Evolutionary conservation across 2,888 invertebrate genomes (phyloP).

Genomic region (Belgica antarctica): DNA sequence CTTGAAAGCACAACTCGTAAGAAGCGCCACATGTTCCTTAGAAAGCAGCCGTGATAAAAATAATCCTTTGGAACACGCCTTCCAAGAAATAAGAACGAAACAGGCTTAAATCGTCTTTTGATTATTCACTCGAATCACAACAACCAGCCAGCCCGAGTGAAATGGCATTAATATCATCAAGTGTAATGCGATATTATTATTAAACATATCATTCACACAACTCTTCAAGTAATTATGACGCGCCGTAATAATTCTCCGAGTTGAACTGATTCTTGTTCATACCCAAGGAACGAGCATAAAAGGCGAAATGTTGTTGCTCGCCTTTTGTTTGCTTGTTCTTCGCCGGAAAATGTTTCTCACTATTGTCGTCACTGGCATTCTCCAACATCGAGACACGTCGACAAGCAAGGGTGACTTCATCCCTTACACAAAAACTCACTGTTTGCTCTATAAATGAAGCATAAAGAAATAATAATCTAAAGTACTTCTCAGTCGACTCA

Average conservation of each 20-base stretch:
- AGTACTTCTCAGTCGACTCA: slow-evolving; percentile 22
- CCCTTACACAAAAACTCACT: neutral
- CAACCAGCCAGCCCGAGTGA: too few species aligned
- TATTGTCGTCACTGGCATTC: too few species aligned
- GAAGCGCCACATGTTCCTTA: too few species aligned
- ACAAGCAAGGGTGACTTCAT: slow-evolving; percentile 31
- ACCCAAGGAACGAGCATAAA: neutral
- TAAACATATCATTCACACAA: slow-evolving; percentile 12
- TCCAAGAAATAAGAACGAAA: too few species aligned
- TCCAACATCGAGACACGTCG: too few species aligned
- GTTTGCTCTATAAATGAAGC: slow-evolving; percentile 40
- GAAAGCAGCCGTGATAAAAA: neutral
- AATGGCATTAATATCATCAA: slow-evolving; percentile 15
- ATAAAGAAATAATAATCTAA: slow-evolving; percentile 39
- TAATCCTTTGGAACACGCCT: neutral
- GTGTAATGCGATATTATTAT: slow-evolving; percentile 28
- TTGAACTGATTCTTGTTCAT: neutral
- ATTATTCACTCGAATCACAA: slow-evolving; percentile 1
- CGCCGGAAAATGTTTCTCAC: neutral
- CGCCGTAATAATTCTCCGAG: neutral
- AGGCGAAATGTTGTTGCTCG: neutral
- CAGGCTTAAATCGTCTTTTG: neutral
- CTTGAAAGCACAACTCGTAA: too few species aligned
- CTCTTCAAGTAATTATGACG: slow-evolving; percentile 21
- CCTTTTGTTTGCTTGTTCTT: too few species aligned